These are phyloP conservation scores for Pedetes capensis DNA, from an alignment of 2,113 vertebrate genomes.

Conservation along the genomic window DNA sequence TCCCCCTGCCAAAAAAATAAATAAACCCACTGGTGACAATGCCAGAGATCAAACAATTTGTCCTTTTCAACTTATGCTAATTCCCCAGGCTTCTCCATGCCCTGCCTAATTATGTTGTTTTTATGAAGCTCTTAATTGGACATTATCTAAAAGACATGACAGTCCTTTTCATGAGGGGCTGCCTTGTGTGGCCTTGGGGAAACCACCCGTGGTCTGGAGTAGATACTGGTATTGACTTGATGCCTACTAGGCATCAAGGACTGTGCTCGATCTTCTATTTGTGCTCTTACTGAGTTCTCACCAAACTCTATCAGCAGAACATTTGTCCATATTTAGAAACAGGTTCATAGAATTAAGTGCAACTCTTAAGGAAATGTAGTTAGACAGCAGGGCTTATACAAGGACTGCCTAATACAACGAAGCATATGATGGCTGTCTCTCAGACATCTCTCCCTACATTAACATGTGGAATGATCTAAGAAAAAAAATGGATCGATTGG, in stretches of 20 bases:
- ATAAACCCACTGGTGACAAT: background rate
- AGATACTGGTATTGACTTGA: background rate
- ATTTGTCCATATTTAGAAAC: background rate
- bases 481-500: background rate
- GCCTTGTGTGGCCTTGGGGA: background rate
- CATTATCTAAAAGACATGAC: background rate
- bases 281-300: background rate
- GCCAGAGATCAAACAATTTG: background rate
- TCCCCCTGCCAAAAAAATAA: background rate
- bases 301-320: background rate
- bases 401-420: background rate
- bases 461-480: background rate
- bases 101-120: background rate
- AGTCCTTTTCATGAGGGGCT: background rate
- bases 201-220: background rate
- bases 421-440: background rate
- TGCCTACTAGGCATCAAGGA: background rate
- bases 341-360: background rate
- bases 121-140: background rate
- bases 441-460: background rate
- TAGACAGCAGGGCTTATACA: background rate
- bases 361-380: background rate
- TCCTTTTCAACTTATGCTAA: background rate
- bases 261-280: background rate
- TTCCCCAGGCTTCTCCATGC: background rate